Evolutionary conservation across 2,888 invertebrate species (phyloP).

Genomic region (Anticlea derivata): DNA sequence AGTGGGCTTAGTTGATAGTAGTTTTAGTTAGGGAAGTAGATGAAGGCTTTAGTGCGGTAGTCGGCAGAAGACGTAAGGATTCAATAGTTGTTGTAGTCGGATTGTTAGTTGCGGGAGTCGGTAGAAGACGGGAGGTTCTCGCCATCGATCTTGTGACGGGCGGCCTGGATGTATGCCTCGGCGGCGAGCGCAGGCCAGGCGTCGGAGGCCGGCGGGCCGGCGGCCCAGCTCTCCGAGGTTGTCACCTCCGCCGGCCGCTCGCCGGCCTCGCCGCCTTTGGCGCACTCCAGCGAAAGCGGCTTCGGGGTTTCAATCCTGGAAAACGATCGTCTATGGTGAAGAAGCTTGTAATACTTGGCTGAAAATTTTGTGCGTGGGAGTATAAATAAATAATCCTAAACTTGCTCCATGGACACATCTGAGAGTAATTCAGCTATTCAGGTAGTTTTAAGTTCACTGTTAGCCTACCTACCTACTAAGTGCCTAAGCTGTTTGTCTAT

Average conservation of each 20-base stretch:
- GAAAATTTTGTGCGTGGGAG: too few species aligned
- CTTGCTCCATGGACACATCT: too few species aligned
- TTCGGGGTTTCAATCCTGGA: constrained; percentile 77
- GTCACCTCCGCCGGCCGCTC: constrained; percentile 77
- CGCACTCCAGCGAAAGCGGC: constrained; percentile 70
- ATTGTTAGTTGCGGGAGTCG: constrained; percentile 76
- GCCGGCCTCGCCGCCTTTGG: constrained; percentile 53
- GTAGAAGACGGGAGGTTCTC: constrained; percentile 79
- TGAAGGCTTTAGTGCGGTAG: too few species aligned
- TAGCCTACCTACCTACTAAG: too few species aligned
- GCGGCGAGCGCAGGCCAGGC: constrained; percentile 68
- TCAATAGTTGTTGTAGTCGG: constrained; percentile 5
- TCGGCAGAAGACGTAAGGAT: not conserved
- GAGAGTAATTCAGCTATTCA: too few species aligned
- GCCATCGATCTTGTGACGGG: constrained; percentile 75
- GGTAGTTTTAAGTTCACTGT: too few species aligned
- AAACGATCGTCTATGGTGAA: not conserved
- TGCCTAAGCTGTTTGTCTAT: too few species aligned
- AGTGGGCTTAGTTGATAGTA: too few species aligned
- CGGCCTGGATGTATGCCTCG: constrained; percentile 71
- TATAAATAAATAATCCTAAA: too few species aligned
- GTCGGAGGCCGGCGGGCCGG: constrained; percentile 49
- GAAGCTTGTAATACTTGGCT: not conserved
- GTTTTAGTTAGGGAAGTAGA: too few species aligned
- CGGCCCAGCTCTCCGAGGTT: constrained; percentile 69